A percentile compares a stretch with the other conserved stretches of the same genome.
Evolutionary conservation across 2,113 vertebrate genomes (phyloP).

Genomic region (Montifringilla adamsi): DNA sequence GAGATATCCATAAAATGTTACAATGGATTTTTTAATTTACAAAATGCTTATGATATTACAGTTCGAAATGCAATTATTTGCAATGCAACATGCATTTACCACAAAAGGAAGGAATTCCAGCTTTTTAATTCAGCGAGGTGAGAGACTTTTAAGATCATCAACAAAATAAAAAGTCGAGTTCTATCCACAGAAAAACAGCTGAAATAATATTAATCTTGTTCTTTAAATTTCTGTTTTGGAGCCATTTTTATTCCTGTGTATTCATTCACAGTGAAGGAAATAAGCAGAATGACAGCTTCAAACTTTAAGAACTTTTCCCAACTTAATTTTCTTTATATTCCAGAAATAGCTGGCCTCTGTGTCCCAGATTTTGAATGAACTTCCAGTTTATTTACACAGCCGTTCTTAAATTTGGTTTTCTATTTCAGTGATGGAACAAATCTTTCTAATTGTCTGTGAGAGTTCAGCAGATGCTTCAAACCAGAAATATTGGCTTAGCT

Average conservation of each 20-base stretch:
- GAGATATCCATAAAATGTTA: not conserved
- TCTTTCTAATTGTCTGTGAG: slow-evolving; percentile 34
- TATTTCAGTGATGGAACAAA: slow-evolving; percentile 35
- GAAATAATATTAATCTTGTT: not conserved
- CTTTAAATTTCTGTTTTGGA: not conserved
- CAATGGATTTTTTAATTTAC: not conserved
- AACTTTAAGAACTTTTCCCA: not conserved
- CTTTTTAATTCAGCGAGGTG: not conserved
- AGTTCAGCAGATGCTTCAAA: slow-evolving; percentile 29
- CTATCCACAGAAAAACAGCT: not conserved
- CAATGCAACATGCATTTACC: not conserved
- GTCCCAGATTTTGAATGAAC: slow-evolving; percentile 11
- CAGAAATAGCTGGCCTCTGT: not conserved
- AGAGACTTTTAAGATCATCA: not conserved
- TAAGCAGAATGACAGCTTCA: not conserved
- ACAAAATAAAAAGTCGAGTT: not conserved
- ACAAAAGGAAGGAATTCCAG: not conserved
- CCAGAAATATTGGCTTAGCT: slow-evolving; percentile 34
- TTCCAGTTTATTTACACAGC: slow-evolving; percentile 59
- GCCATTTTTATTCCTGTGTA: not conserved
- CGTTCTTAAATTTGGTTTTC: slow-evolving; percentile 23
- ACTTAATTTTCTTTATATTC: slow-evolving; percentile 30
- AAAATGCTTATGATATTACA: not conserved
- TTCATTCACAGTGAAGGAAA: not conserved
- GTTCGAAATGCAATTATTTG: not conserved